phyloP scores from a whole-genome alignment of 1,140 invertebrate genomes.

The Leptinotarsa defecta region DNA sequence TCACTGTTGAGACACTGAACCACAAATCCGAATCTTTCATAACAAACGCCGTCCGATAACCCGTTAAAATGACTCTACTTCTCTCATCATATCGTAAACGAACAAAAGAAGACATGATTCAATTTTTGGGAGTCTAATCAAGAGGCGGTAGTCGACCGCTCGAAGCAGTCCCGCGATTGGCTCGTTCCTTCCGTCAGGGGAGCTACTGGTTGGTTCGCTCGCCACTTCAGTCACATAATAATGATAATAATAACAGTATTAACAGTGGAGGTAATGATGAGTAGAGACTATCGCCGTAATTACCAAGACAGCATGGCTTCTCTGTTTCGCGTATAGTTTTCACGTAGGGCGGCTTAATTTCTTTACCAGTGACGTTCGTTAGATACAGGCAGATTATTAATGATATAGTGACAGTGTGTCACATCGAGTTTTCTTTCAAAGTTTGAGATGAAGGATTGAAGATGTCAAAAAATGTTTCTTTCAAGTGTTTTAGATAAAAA shows the following conservation, averaged over 20 bases:
- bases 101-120: conserved; percentile 12
- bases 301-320: conserved; percentile 21
- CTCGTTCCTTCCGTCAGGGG: background rate
- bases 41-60: no score
- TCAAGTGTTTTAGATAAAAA: no score
- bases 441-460: no score
- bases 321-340: conserved; percentile 1
- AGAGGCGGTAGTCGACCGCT: conserved; percentile 19
- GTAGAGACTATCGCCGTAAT: conserved; percentile 18
- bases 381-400: no score
- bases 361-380: background rate
- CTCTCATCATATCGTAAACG: background rate
- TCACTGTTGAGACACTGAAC: no score
- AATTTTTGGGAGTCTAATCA: conserved; percentile 24
- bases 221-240: conserved; percentile 22
- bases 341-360: background rate
- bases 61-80: background rate
- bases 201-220: conserved; percentile 22
- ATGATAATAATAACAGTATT: conserved; percentile 27
- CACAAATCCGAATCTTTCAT: no score
- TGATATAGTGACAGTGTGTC: no score
- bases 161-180: background rate
- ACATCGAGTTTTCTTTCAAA: no score
- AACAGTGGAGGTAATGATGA: conserved; percentile 21
- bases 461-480: no score